Evolutionary conservation across 2,113 vertebrate genomes (phyloP), one percentile per base, ranked within the genome.

Genomic region (Garra rufa): DNA sequence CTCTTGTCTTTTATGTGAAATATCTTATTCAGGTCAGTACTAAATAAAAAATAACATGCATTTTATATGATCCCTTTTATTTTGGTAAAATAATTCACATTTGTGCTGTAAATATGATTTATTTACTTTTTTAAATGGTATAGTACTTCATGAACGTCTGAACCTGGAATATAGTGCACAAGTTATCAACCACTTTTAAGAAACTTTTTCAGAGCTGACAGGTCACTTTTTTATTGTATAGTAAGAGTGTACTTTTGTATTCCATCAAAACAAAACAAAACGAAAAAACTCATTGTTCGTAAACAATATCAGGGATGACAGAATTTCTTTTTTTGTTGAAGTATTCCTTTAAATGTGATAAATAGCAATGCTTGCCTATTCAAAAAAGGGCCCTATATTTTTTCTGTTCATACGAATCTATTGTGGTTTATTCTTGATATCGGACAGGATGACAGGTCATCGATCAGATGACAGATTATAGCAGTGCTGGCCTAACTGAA

Each of bases 391-490:
- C n/a, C 21, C 21, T 5, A 21, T 41, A n/a, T 24, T 24, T 71
- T 38, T 38, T 38, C n/a, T 24, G 10, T 26, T 73, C 6, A 3
- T 46, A 6, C 24, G 0, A 9, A 73, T 14, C 26, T 70, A 30
- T 28, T 75, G 24, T 30, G 14, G 52, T 57, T n/a, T 10, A 75
- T 75, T 5, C 73, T 28, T 30, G 44, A 30, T 15, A 6, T 9
- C 3, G 15, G n/a, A 75, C 14, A 48, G 2, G n/a, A 26, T 75
- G 44, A 50, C 46, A 75, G 73, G 13, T 30, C 44, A 19, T 75
- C 46, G 26, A 75, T 75, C 26, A 75, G 44, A 50, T 50, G 73
- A 50, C 44, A 75, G 44, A 75, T 50, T 30, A 19, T 9, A 75
- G 43, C 46, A 75, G 14, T 50, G 43, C 46, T 28, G 46, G 6